Conservation (phyloP, 2,888 invertebrate species). For the Andrena bucephala region DNA sequence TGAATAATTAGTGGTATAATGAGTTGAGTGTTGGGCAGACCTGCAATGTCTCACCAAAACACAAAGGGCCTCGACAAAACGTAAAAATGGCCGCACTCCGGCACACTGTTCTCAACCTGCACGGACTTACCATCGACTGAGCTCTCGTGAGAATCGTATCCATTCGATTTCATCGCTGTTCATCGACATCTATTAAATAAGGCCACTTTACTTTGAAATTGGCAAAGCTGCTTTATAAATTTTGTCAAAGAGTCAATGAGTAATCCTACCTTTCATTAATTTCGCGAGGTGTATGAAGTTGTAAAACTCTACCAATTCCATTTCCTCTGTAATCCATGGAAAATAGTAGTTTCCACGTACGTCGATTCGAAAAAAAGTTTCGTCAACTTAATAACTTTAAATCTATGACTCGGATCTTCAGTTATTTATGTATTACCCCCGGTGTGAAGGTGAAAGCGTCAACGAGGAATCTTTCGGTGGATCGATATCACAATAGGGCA, state of each 20-base stretch:
- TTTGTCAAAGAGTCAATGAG: too few relatives aligned
- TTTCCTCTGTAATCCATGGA: too few relatives aligned
- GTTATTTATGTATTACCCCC: neutral
- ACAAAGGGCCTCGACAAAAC: constrained; percentile 81
- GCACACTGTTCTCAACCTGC: constrained; percentile 81
- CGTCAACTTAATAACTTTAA: neutral
- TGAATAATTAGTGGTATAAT: constrained; percentile 85
- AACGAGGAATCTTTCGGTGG: neutral
- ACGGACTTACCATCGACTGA: neutral
- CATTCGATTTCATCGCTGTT: neutral
- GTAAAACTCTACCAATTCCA: too few relatives aligned
- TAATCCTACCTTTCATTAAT: too few relatives aligned
- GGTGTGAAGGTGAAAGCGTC: neutral
- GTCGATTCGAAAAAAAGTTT: too few relatives aligned
- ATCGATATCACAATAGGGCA: neutral
- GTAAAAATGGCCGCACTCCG: constrained; percentile 79
- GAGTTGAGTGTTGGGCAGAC: constrained; percentile 84
- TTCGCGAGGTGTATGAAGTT: too few relatives aligned
- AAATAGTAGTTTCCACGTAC: too few relatives aligned
- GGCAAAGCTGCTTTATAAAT: too few relatives aligned
- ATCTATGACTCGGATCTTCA: neutral
- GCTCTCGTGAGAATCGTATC: constrained; percentile 23
- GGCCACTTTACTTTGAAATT: too few relatives aligned
- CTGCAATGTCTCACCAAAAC: constrained; percentile 83
- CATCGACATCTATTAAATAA: neutral